A percentile compares a stretch with the other conserved stretches of the same genome.
Conservation (phyloP, 2,113 vertebrate genomes). For the Tricholaema leucomelas region DNA sequence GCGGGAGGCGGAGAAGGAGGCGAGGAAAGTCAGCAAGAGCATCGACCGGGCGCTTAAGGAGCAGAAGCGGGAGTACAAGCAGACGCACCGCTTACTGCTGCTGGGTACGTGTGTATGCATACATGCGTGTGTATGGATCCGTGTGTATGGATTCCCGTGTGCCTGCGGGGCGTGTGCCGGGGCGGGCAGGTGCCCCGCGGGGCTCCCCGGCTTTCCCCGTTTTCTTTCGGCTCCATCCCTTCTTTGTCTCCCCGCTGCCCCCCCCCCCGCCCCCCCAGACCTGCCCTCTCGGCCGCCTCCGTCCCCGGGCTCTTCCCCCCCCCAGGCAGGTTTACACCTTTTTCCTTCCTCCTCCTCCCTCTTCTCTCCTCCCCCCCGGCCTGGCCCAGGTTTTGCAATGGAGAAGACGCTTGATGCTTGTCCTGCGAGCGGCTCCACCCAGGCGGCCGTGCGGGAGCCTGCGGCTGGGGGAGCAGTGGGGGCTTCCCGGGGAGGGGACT, state of each 20-base stretch:
- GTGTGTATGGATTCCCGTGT: background rate
- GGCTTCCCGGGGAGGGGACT: background rate
- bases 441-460: background rate
- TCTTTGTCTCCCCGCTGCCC: background rate
- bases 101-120: slow-evolving; percentile 81
- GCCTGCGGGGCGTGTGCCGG: background rate
- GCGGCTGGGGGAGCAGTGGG: background rate
- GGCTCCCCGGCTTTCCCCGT: background rate
- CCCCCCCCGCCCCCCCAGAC: background rate
- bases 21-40: slow-evolving; percentile 89
- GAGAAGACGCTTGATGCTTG: background rate
- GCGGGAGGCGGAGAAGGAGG: slow-evolving; percentile 91
- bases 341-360: background rate
- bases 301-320: background rate
- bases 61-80: slow-evolving; percentile 92
- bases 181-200: slow-evolving; percentile 39
- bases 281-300: background rate
- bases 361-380: background rate
- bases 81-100: slow-evolving; percentile 92
- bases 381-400: background rate
- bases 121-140: background rate
- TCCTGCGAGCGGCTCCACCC: slow-evolving; percentile 37
- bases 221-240: background rate
- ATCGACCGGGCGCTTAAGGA: slow-evolving; percentile 91
- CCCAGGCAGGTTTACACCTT: slow-evolving; percentile 19